A percentile compares a stretch with the other conserved stretches of the same genome.
These are phyloP conservation scores for Protophormia terraenovae DNA, from an alignment of 2,888 invertebrate genomes.

Conservation along the genomic window DNA sequence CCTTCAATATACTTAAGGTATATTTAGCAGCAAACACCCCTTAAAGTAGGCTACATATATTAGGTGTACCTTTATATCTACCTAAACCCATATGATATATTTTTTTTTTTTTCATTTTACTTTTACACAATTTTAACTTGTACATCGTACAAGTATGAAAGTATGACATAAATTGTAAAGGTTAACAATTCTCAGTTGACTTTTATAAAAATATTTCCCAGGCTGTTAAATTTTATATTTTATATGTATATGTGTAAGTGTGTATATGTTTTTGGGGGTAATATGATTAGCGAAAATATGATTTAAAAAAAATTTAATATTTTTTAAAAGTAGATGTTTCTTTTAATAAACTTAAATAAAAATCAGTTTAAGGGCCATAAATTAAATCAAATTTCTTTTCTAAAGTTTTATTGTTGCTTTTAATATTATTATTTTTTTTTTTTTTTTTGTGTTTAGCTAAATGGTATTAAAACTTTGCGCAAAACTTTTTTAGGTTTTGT, in stretches of 20 bases:
- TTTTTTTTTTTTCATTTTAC: not conserved
- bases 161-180: conserved; percentile 41
- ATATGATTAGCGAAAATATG: conserved; percentile 10
- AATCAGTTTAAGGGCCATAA: not conserved
- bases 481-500: too few species aligned
- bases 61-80: not conserved
- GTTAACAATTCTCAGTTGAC: conserved; percentile 53
- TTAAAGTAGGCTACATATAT: conserved; percentile 35
- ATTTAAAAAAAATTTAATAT: not conserved
- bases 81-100: not conserved
- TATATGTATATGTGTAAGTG: not conserved
- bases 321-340: not conserved
- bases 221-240: not conserved
- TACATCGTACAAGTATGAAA: not conserved
- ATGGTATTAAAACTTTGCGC: too few species aligned
- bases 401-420: not conserved
- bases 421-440: too few species aligned
- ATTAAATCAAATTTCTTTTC: not conserved
- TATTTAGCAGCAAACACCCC: conserved; percentile 40
- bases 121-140: not conserved
- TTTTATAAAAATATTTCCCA: not conserved
- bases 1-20: conserved; percentile 51
- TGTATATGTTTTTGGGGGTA: not conserved
- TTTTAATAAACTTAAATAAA: not conserved
- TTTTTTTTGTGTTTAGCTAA: too few species aligned